These are phyloP conservation scores for Melanotaenia parkinsoni DNA, from an alignment of 2,797 vertebrate species.

Conservation along the genomic window DNA sequence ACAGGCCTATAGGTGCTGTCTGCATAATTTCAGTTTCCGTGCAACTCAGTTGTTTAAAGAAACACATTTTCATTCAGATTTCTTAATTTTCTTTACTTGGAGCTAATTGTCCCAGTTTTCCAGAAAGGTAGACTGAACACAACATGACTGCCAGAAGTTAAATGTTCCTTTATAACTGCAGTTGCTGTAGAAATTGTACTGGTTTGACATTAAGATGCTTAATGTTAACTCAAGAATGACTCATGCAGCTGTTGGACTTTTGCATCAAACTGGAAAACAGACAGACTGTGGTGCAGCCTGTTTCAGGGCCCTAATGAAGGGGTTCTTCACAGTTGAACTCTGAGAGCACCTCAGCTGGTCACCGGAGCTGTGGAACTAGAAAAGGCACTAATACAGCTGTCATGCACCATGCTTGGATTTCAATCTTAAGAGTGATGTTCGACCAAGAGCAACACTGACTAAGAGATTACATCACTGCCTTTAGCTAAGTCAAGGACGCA, in stretches of 20 bases:
- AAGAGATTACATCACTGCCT: constrained; percentile 78
- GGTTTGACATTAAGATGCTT: constrained; percentile 20
- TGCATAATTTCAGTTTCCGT: too few relatives aligned
- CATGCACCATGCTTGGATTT: constrained; percentile 40
- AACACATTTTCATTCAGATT: too few relatives aligned
- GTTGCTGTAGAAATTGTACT: constrained; percentile 25
- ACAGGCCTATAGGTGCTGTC: too few relatives aligned
- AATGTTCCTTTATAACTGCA: constrained; percentile 34
- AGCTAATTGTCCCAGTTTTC: background rate
- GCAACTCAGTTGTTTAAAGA: background rate
- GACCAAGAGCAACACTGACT: constrained; percentile 71
- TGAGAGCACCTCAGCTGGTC: constrained; percentile 33
- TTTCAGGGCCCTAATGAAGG: background rate
- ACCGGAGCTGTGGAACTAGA: constrained; percentile 30
- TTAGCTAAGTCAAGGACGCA: constrained; percentile 71
- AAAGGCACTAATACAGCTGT: constrained; percentile 36
- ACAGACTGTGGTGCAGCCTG: too few relatives aligned
- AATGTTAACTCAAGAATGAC: constrained; percentile 36
- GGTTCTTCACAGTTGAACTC: constrained; percentile 32
- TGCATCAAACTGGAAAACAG: constrained; percentile 15
- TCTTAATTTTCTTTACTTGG: background rate
- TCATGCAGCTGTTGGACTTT: constrained; percentile 31
- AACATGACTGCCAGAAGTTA: constrained; percentile 31
- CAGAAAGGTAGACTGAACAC: constrained; percentile 10
- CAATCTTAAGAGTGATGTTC: constrained; percentile 48